Evolutionary conservation across 1,140 invertebrate genomes (phyloP), one percentile per base, ranked within the genome.

Genomic region (Diprion similis): DNA sequence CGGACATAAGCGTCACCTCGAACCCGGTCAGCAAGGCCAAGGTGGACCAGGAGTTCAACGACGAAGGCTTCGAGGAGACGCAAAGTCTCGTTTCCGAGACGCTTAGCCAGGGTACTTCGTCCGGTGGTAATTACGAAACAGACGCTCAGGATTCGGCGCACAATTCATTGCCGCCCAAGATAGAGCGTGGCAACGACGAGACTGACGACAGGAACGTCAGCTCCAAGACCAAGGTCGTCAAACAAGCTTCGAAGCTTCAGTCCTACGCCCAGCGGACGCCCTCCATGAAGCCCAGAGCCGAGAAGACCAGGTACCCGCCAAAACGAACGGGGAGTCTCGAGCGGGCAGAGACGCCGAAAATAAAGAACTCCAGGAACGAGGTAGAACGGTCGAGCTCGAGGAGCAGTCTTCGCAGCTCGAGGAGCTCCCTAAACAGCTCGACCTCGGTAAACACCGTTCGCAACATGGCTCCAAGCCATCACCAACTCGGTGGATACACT

Each of bases 11-110:
- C 72, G 82, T 89, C 0, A 80, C 87, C 10, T 77, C 83, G 2
- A 76, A 82, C 24, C 78, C 85, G 6, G 51, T 66, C 7, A 71
- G 45, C 75, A 90, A 78, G 82, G 80, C 84, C 51, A 91, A 89
- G 13, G 51, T 17, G 51, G 92, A 94, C 73, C 91, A 92, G 75
- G 92, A 95, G 76, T 80, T 94, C 64, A 94, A 95, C 77, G 95
- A 97, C 81, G 95, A 97, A 89, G 95, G 95, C 10, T 97, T 97
- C 80, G 95, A 97, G 83, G 95, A 96, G 87, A 95, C 94, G 0
- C 94, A 96, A 76, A 95, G 92, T 77, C 87, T 96, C 37, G 94
- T 95, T 68, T 96, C 95, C 0, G 95, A 96, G 81, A 95, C 93
- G 1, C 90, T 94, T 1, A 95, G 94, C 67, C 94, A 95, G 74